A percentile compares a stretch with the other conserved stretches of the same genome.
Conservation (phyloP, 1,140 invertebrate species). For the Eumeta japonica region DNA sequence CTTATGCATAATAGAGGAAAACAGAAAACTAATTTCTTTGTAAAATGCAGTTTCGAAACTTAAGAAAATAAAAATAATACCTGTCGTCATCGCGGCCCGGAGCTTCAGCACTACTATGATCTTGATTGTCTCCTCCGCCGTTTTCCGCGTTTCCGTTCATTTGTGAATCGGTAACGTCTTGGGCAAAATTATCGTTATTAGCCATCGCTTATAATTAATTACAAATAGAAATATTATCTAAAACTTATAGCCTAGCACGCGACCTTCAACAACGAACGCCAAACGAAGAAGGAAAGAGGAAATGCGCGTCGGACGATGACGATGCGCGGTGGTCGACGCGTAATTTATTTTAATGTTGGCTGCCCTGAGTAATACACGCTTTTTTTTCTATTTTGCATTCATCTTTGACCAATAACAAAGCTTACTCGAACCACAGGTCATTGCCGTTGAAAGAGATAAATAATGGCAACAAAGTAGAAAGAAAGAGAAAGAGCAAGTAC, state of each 20-base stretch:
- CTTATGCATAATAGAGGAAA: no score
- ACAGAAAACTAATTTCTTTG: no score
- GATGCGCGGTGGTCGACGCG: conserved; percentile 53
- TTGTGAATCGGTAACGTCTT: conserved; percentile 64
- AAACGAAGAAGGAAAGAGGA: conserved; percentile 51
- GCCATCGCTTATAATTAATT: conserved; percentile 39
- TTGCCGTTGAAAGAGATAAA: conserved; percentile 27
- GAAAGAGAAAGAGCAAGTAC: conserved; percentile 19
- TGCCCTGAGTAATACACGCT: conserved; percentile 27
- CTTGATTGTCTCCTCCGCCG: conserved; percentile 62
- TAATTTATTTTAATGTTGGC: conserved; percentile 39
- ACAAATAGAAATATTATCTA: conserved; percentile 33
- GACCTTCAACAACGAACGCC: conserved; percentile 52
- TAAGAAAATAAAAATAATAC: conserved; percentile 43
- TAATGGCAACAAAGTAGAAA: no score
- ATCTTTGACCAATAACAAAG: conserved; percentile 24
- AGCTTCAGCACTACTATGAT: conserved; percentile 64
- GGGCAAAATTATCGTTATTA: conserved; percentile 67
- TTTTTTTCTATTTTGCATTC: conserved; percentile 38
- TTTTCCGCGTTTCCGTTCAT: conserved; percentile 61
- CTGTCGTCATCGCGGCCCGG: conserved; percentile 73
- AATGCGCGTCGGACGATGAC: conserved; percentile 40
- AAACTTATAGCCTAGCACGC: conserved; percentile 46
- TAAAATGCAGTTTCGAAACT: neutral
- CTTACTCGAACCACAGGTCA: conserved; percentile 30